Evolutionary conservation across 2,797 vertebrate species (phyloP).

Genomic region (Buceros bicornis): DNA sequence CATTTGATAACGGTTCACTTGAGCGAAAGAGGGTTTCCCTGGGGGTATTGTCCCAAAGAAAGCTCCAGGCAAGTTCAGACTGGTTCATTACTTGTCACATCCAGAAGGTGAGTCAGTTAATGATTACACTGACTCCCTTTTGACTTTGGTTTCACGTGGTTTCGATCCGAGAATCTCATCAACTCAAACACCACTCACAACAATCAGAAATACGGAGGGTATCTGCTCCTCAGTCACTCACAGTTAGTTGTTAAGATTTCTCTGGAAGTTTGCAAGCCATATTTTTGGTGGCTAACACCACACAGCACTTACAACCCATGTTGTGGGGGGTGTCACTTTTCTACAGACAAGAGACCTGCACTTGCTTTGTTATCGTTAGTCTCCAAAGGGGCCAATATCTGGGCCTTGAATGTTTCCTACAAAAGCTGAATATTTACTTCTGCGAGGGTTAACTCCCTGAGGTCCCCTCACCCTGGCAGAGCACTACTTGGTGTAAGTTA

Average conservation of each 20-base stretch:
- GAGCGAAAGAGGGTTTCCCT: conserved; percentile 70
- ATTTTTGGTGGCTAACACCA: not conserved
- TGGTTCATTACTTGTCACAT: conserved; percentile 79
- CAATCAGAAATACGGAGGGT: not conserved
- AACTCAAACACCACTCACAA: not conserved
- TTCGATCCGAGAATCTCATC: conserved; percentile 25
- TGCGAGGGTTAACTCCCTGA: not conserved
- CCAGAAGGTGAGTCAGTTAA: conserved; percentile 79
- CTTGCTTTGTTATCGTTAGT: not conserved
- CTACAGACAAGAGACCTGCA: not conserved
- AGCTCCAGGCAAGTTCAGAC: conserved; percentile 80
- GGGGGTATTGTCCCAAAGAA: conserved; percentile 78
- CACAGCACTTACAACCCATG: not conserved
- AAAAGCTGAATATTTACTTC: not conserved
- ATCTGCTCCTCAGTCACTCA: not conserved
- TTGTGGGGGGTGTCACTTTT: not conserved
- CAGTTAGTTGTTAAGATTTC: not conserved
- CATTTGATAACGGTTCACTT: conserved; percentile 79
- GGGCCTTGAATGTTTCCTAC: not conserved
- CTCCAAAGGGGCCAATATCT: not conserved
- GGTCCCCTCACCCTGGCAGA: not conserved
- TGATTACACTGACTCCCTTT: conserved; percentile 68
- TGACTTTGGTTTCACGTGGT: conserved; percentile 44
- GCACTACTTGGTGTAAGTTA: not conserved
- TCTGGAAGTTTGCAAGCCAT: not conserved